These are phyloP conservation scores for Argyresthia albistria DNA, from an alignment of 2,888 invertebrate species.

Conservation along the genomic window DNA sequence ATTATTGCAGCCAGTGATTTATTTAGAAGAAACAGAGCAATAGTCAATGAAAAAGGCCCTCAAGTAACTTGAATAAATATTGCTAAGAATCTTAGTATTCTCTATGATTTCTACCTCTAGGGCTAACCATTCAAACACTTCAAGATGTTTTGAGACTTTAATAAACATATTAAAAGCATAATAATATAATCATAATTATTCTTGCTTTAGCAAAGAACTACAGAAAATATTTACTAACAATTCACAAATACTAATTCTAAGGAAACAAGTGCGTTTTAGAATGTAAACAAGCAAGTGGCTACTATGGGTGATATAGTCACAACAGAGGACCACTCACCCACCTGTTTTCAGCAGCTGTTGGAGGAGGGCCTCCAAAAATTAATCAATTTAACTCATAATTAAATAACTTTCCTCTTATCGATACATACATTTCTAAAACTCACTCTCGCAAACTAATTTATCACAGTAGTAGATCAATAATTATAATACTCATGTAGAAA, in stretches of 20 bases:
- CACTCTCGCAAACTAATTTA: slow-evolving; percentile 21
- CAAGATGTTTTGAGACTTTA: slow-evolving; percentile 6
- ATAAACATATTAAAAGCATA: slow-evolving; percentile 12
- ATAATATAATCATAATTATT: not conserved
- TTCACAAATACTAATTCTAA: too few relatives aligned
- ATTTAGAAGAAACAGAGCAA: slow-evolving; percentile 53
- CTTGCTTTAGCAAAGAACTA: not conserved
- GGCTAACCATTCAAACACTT: not conserved
- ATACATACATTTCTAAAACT: too few relatives aligned
- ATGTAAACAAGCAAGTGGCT: too few relatives aligned
- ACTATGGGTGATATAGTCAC: too few relatives aligned
- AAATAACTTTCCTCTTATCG: too few relatives aligned
- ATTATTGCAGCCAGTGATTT: slow-evolving; percentile 55
- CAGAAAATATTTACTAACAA: too few relatives aligned
- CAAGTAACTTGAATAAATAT: slow-evolving; percentile 36
- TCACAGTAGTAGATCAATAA: slow-evolving; percentile 23
- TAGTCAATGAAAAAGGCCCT: slow-evolving; percentile 68
- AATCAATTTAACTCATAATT: too few relatives aligned
- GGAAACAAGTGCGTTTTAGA: too few relatives aligned
- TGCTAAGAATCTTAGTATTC: not conserved
- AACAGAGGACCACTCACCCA: too few relatives aligned
- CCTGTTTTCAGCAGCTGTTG: too few relatives aligned
- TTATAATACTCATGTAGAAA: too few relatives aligned
- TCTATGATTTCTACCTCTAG: not conserved
- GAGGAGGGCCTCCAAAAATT: too few relatives aligned